These are phyloP conservation scores for Chelonia mydas DNA, from an alignment of 2,797 vertebrate species.

Conservation along the genomic window DNA sequence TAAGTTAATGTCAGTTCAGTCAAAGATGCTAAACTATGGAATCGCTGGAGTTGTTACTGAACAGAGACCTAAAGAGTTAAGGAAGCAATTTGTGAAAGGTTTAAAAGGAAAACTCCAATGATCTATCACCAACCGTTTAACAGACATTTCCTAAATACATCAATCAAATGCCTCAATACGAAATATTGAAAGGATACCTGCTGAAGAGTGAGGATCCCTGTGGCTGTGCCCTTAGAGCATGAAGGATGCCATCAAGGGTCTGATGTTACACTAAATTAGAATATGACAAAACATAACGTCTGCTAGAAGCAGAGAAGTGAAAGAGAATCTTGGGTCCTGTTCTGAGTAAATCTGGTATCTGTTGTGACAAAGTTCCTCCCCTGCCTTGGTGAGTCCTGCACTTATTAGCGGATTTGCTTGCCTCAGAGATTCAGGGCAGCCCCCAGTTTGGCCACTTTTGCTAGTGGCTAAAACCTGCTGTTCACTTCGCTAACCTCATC, in stretches of 20 bases:
- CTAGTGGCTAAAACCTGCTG: no score
- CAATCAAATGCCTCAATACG: no score
- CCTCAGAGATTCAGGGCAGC: no score
- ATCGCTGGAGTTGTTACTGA: not conserved
- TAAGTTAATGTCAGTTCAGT: not conserved
- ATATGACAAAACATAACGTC: rapidly evolving
- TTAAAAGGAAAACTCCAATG: not conserved
- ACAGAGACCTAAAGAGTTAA: not conserved
- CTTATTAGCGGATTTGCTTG: no score
- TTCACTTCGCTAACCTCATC: no score
- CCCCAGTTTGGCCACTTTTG: no score
- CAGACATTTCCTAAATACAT: not conserved
- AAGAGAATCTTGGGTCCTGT: not conserved
- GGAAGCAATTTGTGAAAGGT: rapidly evolving
- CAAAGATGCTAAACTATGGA: not conserved
- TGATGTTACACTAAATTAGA: not conserved
- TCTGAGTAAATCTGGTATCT: not conserved
- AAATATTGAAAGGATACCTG: no score
- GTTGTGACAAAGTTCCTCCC: no score
- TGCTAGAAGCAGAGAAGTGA: no score
- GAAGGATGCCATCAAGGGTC: not conserved
- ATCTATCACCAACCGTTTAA: not conserved
- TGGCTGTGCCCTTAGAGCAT: no score
- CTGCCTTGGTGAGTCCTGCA: no score
- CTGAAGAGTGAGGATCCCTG: no score